These are phyloP conservation scores for Euura saliciscinereae DNA, from an alignment of 1,140 invertebrate genomes.

Conservation along the genomic window DNA sequence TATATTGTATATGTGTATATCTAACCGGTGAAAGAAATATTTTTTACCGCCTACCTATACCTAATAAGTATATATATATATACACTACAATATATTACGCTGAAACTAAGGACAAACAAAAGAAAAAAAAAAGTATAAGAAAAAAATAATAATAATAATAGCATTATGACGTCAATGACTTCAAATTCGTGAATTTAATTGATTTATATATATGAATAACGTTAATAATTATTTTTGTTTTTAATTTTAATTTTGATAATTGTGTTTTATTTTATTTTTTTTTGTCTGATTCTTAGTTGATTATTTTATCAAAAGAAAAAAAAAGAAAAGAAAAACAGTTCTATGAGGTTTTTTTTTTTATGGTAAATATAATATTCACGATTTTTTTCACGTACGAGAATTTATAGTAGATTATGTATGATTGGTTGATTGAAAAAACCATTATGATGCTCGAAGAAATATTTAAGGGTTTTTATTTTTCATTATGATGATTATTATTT, in stretches of 20 bases:
- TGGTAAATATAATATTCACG: too few relatives aligned
- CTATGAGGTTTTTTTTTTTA: too few relatives aligned
- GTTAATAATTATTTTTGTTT: background rate
- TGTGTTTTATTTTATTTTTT: background rate
- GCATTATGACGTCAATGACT: too few relatives aligned
- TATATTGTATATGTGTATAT: background rate
- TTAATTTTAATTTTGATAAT: background rate
- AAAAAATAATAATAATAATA: background rate
- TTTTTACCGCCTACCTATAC: background rate
- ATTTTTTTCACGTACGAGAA: too few relatives aligned
- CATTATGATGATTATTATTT: too few relatives aligned
- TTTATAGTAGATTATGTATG: too few relatives aligned
- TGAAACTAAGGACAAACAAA: background rate
- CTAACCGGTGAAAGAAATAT: conserved; percentile 2
- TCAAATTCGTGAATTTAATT: too few relatives aligned
- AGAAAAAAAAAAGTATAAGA: conserved; percentile 10
- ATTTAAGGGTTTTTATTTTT: too few relatives aligned
- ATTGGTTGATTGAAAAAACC: too few relatives aligned
- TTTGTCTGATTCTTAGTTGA: background rate
- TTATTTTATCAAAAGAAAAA: too few relatives aligned
- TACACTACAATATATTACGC: background rate
- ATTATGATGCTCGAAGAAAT: too few relatives aligned
- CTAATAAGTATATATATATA: conserved; percentile 5
- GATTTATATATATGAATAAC: background rate
- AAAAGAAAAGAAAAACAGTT: too few relatives aligned